Base-by-base conservation (phyloP, 2,797 vertebrate genomes). In the Phoxinus dragarum region DNA sequence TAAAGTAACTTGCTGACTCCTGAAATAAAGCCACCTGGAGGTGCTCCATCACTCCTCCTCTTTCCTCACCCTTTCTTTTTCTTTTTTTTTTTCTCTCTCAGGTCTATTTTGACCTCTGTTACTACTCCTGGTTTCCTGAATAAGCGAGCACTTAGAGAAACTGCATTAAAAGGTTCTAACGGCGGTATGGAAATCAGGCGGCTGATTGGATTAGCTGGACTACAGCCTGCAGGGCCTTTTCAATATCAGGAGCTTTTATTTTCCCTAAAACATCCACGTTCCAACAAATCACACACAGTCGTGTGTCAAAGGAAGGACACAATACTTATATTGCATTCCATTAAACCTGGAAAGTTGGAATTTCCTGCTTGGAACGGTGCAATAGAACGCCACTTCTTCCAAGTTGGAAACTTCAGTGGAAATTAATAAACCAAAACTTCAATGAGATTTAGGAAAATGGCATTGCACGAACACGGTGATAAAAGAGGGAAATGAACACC, bases 131-230 rank as follows among this genome's bases (percentile, higher is more conserved):
- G 94, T 94, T 95, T 94, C 91, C 94, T 94, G 94, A 95, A 96
- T 94, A 94, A 94, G 92, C 90, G 92, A 94, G 95, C 95, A 95
- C 95, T 96, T 95, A 95, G 89, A 94, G 91, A 94, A 95, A 95
- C 95, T 94, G 93, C 94, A 96, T 95, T 94, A 87, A 95, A 91
- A 69, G 88, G 88, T 93, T 94, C 93, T 93, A 95, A 95, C 93
- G 94, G 94, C 91, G 90, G 92, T 95, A 96, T 96, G 95, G 93
- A 95, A 95, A 96, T 95, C 92, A 95, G 95, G 88, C 88, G 86
- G 92, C 92, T 93, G 94, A 95, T 95, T 95, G 91, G 94, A 96
- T 96, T 96, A 95, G 94, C 93, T 91, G 93, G 92, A 93, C 92
- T 92, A 89, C 79, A 91, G 92, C 92, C 93, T 93, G 94, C 92